These are phyloP conservation scores for Subanguina moxae DNA, from an alignment of 1,140 invertebrate species.

Conservation along the genomic window DNA sequence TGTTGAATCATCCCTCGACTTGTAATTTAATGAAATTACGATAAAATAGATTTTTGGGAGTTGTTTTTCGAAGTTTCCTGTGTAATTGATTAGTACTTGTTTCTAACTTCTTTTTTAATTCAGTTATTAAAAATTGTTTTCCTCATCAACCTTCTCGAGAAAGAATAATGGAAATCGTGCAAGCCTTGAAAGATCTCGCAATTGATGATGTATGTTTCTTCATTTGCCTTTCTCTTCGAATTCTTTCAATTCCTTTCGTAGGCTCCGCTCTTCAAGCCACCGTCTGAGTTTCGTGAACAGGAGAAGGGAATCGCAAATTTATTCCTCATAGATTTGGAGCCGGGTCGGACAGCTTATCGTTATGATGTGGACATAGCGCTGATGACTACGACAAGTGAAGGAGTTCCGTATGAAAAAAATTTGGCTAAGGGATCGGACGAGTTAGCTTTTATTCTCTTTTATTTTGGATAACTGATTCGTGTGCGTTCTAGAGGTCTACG, in stretches of 20 bases:
- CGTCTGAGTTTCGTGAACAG: slow-evolving; percentile 27
- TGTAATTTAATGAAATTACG: too few species aligned
- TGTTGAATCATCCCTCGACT: too few species aligned
- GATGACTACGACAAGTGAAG: neutral
- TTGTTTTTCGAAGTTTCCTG: too few species aligned
- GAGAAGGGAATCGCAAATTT: slow-evolving; percentile 32
- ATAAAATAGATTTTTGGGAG: too few species aligned
- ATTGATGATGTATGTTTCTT: too few species aligned
- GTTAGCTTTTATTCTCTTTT: slow-evolving; percentile 13
- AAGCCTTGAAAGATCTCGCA: too few species aligned
- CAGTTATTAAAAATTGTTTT: too few species aligned
- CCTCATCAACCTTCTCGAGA: too few species aligned
- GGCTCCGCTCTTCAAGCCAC: slow-evolving; percentile 18
- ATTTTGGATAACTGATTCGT: neutral
- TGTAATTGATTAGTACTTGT: too few species aligned
- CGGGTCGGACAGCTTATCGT: slow-evolving; percentile 31
- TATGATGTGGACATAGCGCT: slow-evolving; percentile 33
- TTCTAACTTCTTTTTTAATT: too few species aligned
- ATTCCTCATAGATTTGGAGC: slow-evolving; percentile 29
- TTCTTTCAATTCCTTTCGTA: slow-evolving; percentile 1
- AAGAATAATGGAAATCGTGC: too few species aligned
- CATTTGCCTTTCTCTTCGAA: neutral
- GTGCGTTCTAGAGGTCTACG: slow-evolving; percentile 24
- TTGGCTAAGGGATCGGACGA: slow-evolving; percentile 30
- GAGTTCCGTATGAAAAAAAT: slow-evolving; percentile 12